These are phyloP conservation scores for Eulemur macaco DNA, from an alignment of 2,113 vertebrate genomes.

Conservation along the genomic window DNA sequence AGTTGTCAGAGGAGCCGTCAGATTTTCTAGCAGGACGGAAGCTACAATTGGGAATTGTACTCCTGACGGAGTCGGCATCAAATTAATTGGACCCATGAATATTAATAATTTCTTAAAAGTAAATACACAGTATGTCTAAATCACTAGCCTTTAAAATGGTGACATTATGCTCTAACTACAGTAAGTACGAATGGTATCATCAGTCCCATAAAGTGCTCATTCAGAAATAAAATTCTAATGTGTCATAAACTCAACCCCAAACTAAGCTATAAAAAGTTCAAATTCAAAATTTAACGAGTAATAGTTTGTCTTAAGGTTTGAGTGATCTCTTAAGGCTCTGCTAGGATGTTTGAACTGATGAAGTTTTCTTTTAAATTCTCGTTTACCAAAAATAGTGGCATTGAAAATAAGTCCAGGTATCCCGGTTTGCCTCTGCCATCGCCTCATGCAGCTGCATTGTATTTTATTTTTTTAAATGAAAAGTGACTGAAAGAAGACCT, in stretches of 20 bases:
- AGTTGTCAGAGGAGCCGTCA: background rate
- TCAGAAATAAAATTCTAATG: background rate
- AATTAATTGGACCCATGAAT: slow-evolving; percentile 40
- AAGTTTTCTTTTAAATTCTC: background rate
- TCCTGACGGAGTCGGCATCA: background rate
- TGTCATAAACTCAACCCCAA: background rate
- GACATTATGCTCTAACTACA: background rate
- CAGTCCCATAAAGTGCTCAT: background rate
- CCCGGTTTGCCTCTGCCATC: background rate
- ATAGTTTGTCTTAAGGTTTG: background rate
- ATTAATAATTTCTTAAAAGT: slow-evolving; percentile 44
- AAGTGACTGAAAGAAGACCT: background rate
- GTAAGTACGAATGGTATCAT: background rate
- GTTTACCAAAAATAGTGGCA: background rate
- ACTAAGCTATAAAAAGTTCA: background rate
- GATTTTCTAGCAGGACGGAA: background rate
- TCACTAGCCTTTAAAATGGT: background rate
- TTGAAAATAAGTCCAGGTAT: background rate
- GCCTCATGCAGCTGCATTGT: background rate
- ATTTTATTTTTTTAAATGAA: background rate
- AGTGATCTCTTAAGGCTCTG: background rate
- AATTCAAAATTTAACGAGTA: background rate
- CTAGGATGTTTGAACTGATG: background rate
- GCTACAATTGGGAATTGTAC: background rate
- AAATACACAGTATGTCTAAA: background rate